Percentiles rank a stretch among this genome's conserved stretches.
Conservation (phyloP, 2,113 vertebrate species). For the Grallaria varia region DNA sequence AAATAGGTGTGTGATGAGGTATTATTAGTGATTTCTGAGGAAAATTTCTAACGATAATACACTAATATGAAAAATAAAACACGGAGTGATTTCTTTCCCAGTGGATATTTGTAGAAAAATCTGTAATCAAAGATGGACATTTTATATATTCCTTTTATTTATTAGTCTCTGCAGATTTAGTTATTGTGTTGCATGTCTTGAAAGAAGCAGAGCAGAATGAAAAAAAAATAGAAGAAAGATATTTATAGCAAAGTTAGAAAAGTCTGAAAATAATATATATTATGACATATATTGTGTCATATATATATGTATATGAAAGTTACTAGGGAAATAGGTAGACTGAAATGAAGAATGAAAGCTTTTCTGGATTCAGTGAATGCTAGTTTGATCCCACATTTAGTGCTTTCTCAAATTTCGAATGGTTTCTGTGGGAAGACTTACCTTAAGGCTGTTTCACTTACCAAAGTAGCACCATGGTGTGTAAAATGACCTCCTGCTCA, state of each 20-base stretch:
- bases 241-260: background rate
- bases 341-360: background rate
- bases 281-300: no score
- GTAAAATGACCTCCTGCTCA: background rate
- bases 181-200: background rate
- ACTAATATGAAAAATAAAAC: background rate
- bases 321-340: background rate
- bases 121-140: background rate
- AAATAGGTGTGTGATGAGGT: accelerated
- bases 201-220: background rate
- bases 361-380: background rate
- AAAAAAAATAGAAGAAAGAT: background rate
- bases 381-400: background rate
- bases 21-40: background rate
- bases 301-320: background rate
- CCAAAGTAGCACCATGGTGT: background rate
- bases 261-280: background rate
- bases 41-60: background rate
- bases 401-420: background rate
- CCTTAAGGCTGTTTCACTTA: background rate
- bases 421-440: background rate
- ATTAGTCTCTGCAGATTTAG: background rate
- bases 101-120: background rate
- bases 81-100: background rate
- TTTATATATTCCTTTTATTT: background rate